Base-by-base conservation (phyloP, 2,888 invertebrate species). In the Carcina quercana region DNA sequence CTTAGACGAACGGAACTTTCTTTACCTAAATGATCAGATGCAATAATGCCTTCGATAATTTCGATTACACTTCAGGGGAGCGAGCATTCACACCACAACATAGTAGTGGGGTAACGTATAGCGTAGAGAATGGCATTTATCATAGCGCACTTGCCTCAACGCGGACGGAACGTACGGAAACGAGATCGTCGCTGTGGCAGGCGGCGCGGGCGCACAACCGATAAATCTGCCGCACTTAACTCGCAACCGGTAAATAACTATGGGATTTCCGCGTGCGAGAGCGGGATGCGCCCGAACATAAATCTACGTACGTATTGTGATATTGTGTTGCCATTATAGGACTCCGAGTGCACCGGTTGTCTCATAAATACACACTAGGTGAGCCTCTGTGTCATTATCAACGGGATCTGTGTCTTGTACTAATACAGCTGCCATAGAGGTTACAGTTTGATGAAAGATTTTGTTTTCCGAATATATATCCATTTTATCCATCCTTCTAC, bases 161-260 rank as follows among this genome's bases (percentile, higher is more conserved):
- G 65, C 30, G 38, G 34, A 31, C 51, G 56, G 57, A 64, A 67
- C 64, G 68, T 61, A 60, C 55, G 66, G 73, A 73, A 78, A 80
- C 71, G 64, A 78, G 83, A 82, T 73, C 78, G 76, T 72, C 74
- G 62, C 56, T 54, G 56, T 58, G 58, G 53, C 52, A 60, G 63
- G 67, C 53, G 58, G 66, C 65, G 57, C 66, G 56, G 24, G 34
- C 54, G 45, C 24, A 11, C 24, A 8, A 53, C 65, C 78, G 79
- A 83, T 83, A 83, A 83, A 83, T 83, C 80, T 78, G 75, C 76
- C 71, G 80, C 80, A 78, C 78, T 80, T 80, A 80, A 69, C 78
- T 78, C 75, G 73, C 80, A 74, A 80, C 80, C 79, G 82, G 83
- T 82, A 83, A 82, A 83, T 82, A 82, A 83, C 82, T 76, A 80